A percentile compares a stretch with the other conserved stretches of the same genome.
phyloP scores from a whole-genome alignment of 2,888 invertebrate genomes.

The Podotricha telesiphe region DNA sequence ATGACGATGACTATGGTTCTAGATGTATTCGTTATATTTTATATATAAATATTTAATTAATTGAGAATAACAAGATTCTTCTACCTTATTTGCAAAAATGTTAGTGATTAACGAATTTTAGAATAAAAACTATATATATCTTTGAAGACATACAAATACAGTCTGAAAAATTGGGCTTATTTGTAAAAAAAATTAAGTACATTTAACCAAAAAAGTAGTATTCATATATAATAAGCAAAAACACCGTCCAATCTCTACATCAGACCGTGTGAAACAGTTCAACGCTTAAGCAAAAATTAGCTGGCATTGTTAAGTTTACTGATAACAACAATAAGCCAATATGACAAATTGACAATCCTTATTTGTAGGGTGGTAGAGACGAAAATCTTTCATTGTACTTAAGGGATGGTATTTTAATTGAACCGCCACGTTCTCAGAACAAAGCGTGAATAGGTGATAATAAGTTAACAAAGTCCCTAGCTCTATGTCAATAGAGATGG shows the following conservation, averaged over 20 bases:
- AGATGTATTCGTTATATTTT: no score
- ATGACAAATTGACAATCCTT: conserved; percentile 6
- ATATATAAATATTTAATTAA: no score
- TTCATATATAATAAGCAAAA: background rate
- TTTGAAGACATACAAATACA: no score
- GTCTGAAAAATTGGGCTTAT: no score
- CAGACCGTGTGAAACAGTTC: conserved; percentile 38
- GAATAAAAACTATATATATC: no score
- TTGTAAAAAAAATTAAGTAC: no score
- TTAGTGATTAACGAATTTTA: no score
- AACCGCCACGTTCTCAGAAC: conserved; percentile 37
- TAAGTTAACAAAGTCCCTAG: conserved; percentile 28
- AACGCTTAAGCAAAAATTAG: conserved; percentile 35
- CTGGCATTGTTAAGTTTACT: conserved; percentile 36
- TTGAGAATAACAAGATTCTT: no score
- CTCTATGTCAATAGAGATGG: conserved; percentile 12
- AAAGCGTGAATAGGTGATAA: conserved; percentile 32
- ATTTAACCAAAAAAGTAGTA: no score
- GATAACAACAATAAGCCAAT: conserved; percentile 17
- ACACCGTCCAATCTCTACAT: conserved; percentile 10
- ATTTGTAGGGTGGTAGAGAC: background rate
- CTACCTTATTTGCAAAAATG: no score
- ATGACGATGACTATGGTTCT: no score
- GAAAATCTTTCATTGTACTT: conserved; percentile 3
- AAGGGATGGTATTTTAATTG: conserved; percentile 39